phyloP scores from a whole-genome alignment of 2,888 invertebrate genomes.

The Amblyteles armatorius region DNA sequence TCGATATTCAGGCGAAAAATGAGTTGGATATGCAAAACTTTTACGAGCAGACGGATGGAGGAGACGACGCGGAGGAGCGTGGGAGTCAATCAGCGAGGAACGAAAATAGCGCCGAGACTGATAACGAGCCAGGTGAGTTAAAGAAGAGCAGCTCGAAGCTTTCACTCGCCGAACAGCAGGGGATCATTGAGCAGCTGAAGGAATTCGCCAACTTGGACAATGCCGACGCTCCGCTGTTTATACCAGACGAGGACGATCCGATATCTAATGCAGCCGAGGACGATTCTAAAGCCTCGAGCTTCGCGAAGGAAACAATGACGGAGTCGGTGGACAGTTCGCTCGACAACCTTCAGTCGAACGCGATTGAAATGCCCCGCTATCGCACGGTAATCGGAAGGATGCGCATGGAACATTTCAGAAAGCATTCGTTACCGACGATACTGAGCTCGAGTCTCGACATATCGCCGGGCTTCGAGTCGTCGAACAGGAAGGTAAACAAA shows the following conservation, averaged over 20 bases:
- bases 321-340: conserved; percentile 70
- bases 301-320: conserved; percentile 69
- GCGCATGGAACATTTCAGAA: conserved; percentile 75
- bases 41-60: conserved; percentile 33
- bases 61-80: background rate
- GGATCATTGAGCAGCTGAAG: conserved; percentile 80
- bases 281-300: conserved; percentile 44
- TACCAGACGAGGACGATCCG: conserved; percentile 70
- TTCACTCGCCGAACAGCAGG: conserved; percentile 78
- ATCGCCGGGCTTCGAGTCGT: conserved; percentile 62
- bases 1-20: conserved; percentile 77
- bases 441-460: conserved; percentile 72
- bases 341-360: conserved; percentile 46
- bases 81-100: background rate
- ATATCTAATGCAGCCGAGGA: conserved; percentile 35
- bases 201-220: conserved; percentile 82
- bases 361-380: conserved; percentile 63
- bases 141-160: conserved; percentile 74
- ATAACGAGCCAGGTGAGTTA: conserved; percentile 56
- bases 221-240: conserved; percentile 76
- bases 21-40: conserved; percentile 63
- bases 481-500: conserved; percentile 73
- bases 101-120: conserved; percentile 20
- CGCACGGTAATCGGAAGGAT: conserved; percentile 70
- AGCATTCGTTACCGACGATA: conserved; percentile 77